phyloP scores from a whole-genome alignment of 2,797 vertebrate species.

The Megaceryle alcyon region DNA sequence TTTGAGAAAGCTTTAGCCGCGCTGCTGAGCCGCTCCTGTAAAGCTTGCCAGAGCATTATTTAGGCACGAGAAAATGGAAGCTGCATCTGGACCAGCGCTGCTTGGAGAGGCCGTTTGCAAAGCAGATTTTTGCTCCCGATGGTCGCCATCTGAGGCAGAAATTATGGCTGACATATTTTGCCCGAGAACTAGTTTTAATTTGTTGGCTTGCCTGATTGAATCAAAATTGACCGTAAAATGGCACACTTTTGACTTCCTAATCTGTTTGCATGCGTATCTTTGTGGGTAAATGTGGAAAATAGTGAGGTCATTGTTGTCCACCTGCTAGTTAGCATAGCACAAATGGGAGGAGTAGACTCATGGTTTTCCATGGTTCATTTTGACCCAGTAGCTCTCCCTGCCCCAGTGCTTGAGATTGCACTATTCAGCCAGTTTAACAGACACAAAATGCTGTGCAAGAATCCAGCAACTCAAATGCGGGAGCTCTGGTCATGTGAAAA shows the following conservation, averaged over 20 bases:
- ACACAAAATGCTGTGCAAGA: neutral
- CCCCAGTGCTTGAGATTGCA: too few species aligned
- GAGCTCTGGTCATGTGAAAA: neutral
- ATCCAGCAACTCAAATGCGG: neutral
- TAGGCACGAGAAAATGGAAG: neutral
- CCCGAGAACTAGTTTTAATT: neutral
- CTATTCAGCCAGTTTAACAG: neutral
- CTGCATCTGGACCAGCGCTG: neutral
- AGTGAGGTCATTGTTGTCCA: neutral
- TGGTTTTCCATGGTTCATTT: neutral
- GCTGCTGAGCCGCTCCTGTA: neutral
- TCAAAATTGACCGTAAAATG: neutral
- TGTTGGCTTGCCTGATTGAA: neutral
- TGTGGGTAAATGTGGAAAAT: neutral
- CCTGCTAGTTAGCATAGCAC: neutral
- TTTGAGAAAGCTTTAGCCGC: constrained; percentile 27
- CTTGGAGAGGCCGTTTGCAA: neutral
- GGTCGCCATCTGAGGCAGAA: neutral
- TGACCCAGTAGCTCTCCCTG: neutral
- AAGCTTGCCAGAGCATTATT: neutral
- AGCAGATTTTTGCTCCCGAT: neutral
- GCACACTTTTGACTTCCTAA: neutral
- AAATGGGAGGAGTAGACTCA: neutral
- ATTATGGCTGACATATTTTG: neutral
- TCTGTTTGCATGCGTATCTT: neutral